These are phyloP conservation scores for Drosophila buzzatii DNA, from an alignment of 2,888 invertebrate species.

Conservation along the genomic window DNA sequence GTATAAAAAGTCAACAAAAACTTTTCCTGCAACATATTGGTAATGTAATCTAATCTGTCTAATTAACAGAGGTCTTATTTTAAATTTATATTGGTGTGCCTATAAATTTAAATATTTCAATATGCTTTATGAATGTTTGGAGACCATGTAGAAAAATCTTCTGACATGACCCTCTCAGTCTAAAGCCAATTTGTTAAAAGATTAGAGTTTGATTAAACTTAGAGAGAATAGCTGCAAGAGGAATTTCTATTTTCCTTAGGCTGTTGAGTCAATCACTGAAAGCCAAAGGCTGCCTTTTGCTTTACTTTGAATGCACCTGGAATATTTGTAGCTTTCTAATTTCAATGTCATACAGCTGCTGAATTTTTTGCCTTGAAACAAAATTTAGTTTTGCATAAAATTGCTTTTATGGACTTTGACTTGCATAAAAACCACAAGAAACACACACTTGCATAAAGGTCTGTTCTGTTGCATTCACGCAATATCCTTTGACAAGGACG, in stretches of 20 bases:
- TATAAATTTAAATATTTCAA: too few relatives aligned
- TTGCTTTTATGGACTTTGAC: constrained; percentile 31
- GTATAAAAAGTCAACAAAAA: too few relatives aligned
- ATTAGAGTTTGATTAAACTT: neutral
- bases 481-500: constrained; percentile 22
- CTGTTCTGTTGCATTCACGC: constrained; percentile 30
- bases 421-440: constrained; percentile 26
- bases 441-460: constrained; percentile 44
- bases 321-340: neutral
- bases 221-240: too few relatives aligned
- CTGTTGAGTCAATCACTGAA: neutral
- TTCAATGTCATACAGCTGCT: neutral
- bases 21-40: too few relatives aligned
- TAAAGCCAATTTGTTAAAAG: neutral
- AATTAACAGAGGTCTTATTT: too few relatives aligned
- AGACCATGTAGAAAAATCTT: too few relatives aligned
- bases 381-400: constrained; percentile 14
- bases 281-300: neutral
- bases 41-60: too few relatives aligned
- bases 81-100: too few relatives aligned
- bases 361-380: neutral
- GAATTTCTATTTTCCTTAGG: too few relatives aligned
- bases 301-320: neutral
- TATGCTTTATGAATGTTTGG: too few relatives aligned
- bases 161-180: too few relatives aligned